Percentiles rank a stretch among this genome's conserved stretches.
Evolutionary conservation across 2,888 invertebrate genomes (phyloP).

Genomic region (Camptogramma bilineatum): DNA sequence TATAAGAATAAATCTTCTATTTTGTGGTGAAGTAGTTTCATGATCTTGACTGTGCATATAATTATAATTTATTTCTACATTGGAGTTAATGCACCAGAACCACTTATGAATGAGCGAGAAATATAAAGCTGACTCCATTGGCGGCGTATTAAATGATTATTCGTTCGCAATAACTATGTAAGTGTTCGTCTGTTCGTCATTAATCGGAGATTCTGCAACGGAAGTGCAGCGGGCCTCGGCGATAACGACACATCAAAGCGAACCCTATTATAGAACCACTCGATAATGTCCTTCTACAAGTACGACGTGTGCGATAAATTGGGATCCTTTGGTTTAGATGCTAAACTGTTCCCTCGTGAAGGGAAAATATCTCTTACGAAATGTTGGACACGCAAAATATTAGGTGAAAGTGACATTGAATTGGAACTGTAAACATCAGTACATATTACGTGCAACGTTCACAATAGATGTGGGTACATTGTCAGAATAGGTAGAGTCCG

Average conservation of each 20-base stretch:
- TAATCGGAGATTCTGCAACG: slow-evolving; percentile 14
- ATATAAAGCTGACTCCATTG: slow-evolving; percentile 4
- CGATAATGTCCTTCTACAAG: background rate
- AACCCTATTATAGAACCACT: slow-evolving; percentile 16
- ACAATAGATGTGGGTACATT: background rate
- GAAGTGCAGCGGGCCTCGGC: slow-evolving; percentile 23
- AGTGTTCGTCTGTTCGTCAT: slow-evolving; percentile 6
- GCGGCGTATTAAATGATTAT: slow-evolving; percentile 20
- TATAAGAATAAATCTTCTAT: background rate
- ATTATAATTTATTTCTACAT: background rate
- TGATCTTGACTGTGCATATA: background rate
- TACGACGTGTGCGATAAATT: background rate
- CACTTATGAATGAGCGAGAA: slow-evolving; percentile 16
- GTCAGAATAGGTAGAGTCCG: background rate
- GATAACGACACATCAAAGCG: slow-evolving; percentile 27
- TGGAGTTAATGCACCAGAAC: background rate
- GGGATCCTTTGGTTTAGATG: background rate
- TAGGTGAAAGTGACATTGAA: background rate
- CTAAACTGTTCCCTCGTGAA: background rate
- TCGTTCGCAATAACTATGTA: slow-evolving; percentile 23
- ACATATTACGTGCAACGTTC: background rate
- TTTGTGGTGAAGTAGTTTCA: background rate
- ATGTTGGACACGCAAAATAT: background rate
- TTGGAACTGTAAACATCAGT: too few species aligned
- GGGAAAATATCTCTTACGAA: background rate